Base-by-base conservation (phyloP, 1,140 invertebrate species). In the Forficula auricularia region DNA sequence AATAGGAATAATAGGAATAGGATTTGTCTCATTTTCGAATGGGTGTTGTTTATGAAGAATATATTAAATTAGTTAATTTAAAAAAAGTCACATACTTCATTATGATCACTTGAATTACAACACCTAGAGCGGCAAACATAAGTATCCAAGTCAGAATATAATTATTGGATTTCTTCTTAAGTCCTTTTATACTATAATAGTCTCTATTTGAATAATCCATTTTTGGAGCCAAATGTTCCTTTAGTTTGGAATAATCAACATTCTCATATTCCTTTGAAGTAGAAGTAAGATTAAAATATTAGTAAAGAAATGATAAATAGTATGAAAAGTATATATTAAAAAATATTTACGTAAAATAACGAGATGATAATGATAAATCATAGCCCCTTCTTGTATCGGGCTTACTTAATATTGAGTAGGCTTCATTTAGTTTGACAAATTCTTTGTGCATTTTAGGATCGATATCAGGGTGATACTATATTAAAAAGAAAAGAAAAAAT, bases 381-480 rank as follows among this genome's bases (percentile, higher is more conserved):
- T 78, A 78, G 14, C 60, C 56, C 2, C 58, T 57, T 30, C 73
- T 59, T n/a, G 53, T 59, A 4, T 62, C 51, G 0, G 67, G 60
- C 48, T 75, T 73, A 8, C 68, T 65, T 7, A 78, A 56, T 0
- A 71, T 61, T 43, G 62, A 65, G 50, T 77, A 78, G 2, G 75
- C 75, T 55, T 77, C 73, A 18, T 71, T 70, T 33, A 78, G 64
- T 38, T 59, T 60, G 0, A 77, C 64, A 63, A 77, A 78, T 42
- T 62, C 62, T 14, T 67, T 62, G 42, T 67, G 66, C 36, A 38
- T 54, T 30, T 50, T 48, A 6, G 55, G 56, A 55, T 68, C 64
- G 31, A 65, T 64, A 54, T 78, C 75, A 34, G 75, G 74, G 56
- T 78, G 74, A 43, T 66, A 65, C 67, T 69, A 44, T 38, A 56